Base-by-base conservation (phyloP, 2,888 invertebrate species). In the Sinodicranocentrus sp. region DNA sequence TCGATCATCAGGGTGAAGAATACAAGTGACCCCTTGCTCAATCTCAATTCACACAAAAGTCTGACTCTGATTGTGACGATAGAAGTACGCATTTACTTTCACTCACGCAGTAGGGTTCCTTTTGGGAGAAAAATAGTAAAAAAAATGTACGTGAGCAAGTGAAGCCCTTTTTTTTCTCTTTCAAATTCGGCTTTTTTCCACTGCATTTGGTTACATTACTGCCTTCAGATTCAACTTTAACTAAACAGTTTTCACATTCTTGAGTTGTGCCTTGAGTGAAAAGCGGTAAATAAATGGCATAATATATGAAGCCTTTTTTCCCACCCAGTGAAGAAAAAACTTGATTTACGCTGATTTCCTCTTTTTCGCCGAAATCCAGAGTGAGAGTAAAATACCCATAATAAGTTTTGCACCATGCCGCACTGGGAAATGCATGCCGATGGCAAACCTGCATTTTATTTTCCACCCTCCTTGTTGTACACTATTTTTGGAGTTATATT, bases 1-100 rank as follows among this genome's bases (percentile, higher is more conserved):
- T 67, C 44, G 67, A 67, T 67, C 67, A 67, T 67, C 44, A 19
- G 67, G 43, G 67, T 67, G 67, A 39, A 25, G 15, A 44, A 67
- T 44, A 44, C 43, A 43, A 67, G 67, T 67, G 67, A 67, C 67
- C 67, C 67, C 44, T 67, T 67, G 43, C 67, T 67, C 67, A 67
- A 67, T 67, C 67, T 67, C 43, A 67, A 67, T 67, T 67, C 43
- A 65, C 13, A 65, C 3, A 63, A 33, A 63, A 33, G 63, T 33
- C 5, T 33, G n/a, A n/a, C n/a, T n/a, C n/a, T n/a, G 54, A 54
- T 8, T 5, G 39, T 39, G 52, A 52, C 10, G 59, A 59, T n/a
- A 8, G 15, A 63, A 19, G 33, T 33, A 44, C 67, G 63, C 63
- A 63, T 33, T 63, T 63, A 17, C 33, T 33, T 33, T 28, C 63